Conservation (phyloP, 92 coral and sea anemone genomes). For the Zoanthus gigantus region DNA sequence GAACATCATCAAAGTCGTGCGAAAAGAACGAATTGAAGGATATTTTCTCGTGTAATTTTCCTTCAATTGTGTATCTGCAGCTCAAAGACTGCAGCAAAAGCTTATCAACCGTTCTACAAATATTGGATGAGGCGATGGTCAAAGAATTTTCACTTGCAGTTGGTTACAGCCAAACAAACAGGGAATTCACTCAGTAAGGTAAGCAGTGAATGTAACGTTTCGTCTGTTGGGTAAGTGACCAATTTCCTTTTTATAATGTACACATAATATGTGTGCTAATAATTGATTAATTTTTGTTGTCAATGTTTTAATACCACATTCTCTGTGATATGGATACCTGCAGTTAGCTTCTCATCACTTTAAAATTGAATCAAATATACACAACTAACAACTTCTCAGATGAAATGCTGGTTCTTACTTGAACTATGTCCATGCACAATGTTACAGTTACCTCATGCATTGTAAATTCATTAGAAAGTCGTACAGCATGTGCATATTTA, state of each 20-base stretch:
- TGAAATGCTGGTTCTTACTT: background rate
- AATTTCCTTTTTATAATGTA: conserved; percentile 8
- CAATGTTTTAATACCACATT: conserved; percentile 43
- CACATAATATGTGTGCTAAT: background rate
- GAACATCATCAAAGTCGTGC: conserved; percentile 28
- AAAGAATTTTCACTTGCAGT: conserved; percentile 53
- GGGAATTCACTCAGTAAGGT: conserved; percentile 57
- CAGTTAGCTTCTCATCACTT: background rate
- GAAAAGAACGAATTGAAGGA: conserved; percentile 28
- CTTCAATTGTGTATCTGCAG: conserved; percentile 45
- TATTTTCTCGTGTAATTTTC: conserved; percentile 35
- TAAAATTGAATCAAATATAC: background rate
- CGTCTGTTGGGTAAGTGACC: conserved; percentile 58
- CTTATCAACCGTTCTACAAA: conserved; percentile 27
- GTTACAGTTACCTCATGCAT: background rate
- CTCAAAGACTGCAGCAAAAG: conserved; percentile 49
- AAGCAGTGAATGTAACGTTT: conserved; percentile 30
- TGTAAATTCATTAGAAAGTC: background rate
- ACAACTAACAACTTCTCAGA: background rate
- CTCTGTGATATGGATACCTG: conserved; percentile 44
- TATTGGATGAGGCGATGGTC: conserved; percentile 38
- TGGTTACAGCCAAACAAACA: conserved; percentile 53
- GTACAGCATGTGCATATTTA: background rate
- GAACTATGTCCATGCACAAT: background rate
- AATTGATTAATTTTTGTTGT: conserved; percentile 30